These are phyloP conservation scores for Eira barbara DNA, from an alignment of 2,113 vertebrate species.

Conservation along the genomic window DNA sequence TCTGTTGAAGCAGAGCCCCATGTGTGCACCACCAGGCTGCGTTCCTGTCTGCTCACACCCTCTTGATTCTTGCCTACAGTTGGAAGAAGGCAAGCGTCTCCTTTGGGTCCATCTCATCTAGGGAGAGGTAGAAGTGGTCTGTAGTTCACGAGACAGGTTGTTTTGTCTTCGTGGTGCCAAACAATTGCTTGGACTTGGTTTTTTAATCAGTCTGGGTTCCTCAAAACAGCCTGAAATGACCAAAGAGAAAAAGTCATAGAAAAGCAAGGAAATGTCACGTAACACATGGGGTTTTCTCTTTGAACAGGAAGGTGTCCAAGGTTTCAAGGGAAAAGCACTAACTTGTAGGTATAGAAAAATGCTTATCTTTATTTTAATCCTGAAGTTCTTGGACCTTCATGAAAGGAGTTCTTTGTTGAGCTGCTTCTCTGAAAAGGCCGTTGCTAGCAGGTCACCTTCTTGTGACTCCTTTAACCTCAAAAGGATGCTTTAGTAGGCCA, in stretches of 20 bases:
- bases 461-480: not conserved
- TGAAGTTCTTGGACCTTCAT: not conserved
- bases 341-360: not conserved
- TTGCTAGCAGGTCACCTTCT: not conserved
- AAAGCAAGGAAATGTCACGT: not conserved
- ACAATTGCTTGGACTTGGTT: not conserved
- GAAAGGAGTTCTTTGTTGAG: not conserved
- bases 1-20: not conserved
- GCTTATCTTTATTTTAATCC: not conserved
- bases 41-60: not conserved
- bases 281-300: not conserved
- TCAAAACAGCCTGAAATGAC: constrained; percentile 8
- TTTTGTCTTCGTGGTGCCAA: not conserved
- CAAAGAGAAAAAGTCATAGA: not conserved
- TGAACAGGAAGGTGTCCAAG: not conserved
- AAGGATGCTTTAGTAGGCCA: not conserved
- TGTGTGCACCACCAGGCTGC: too few relatives aligned
- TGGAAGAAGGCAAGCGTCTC: not conserved
- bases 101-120: not conserved
- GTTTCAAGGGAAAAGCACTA: not conserved
- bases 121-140: not conserved
- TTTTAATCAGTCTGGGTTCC: not conserved
- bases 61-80: not conserved
- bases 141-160: not conserved
- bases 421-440: not conserved